phyloP scores from a whole-genome alignment of 1,140 invertebrate genomes.

The Bombus difficillimus region DNA sequence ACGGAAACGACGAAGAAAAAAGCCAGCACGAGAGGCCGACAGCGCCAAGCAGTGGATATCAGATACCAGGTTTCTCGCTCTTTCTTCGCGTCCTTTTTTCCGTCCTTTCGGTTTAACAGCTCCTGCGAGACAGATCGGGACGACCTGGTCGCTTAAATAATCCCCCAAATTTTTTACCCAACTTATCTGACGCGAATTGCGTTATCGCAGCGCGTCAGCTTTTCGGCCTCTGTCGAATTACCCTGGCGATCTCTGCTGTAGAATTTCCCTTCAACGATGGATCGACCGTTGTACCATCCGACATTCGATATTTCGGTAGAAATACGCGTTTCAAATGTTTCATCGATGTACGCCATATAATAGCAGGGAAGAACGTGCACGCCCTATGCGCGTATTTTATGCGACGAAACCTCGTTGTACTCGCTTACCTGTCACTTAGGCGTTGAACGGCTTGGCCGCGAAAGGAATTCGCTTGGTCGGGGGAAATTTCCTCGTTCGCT shows the following conservation, averaged over 20 bases:
- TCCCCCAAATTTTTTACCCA: constrained; percentile 3
- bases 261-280: constrained; percentile 29
- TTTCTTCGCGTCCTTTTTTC: neutral
- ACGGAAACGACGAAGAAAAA: constrained; percentile 15
- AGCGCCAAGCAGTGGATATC: constrained; percentile 32
- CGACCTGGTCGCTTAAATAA: constrained; percentile 3
- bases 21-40: constrained; percentile 9
- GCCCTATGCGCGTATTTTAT: no score
- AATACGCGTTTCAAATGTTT: constrained; percentile 21
- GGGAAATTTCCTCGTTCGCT: neutral
- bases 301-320: neutral
- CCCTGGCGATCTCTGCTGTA: neutral
- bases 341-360: neutral
- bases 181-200: constrained; percentile 7
- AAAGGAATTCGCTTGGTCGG: no score
- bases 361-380: no score
- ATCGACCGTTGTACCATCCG: neutral
- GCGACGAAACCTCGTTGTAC: no score
- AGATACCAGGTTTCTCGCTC: constrained; percentile 22
- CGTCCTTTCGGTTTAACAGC: neutral
- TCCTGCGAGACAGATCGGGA: neutral
- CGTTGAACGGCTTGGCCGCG: no score
- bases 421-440: no score
- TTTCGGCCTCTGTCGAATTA: constrained; percentile 54
- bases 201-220: constrained; percentile 56